Conservation (phyloP, 2,888 invertebrate genomes). For the Orthosia incerta region DNA sequence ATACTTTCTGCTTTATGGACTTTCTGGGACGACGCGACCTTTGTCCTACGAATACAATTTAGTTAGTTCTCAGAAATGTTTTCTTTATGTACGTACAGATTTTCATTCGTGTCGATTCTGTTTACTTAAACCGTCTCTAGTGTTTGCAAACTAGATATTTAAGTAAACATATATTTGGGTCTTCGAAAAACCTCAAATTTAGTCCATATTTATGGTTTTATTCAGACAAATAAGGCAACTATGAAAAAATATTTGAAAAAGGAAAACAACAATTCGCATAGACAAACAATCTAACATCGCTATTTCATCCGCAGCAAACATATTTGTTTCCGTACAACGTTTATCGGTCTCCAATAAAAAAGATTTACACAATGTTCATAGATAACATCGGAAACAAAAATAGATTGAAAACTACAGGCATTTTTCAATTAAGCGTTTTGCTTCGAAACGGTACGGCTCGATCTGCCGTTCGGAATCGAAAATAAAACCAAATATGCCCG, state of each 20-base stretch:
- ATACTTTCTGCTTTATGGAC: conserved; percentile 65
- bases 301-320: conserved; percentile 43
- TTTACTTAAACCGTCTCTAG: not conserved
- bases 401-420: conserved; percentile 63
- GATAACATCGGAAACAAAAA: conserved; percentile 63
- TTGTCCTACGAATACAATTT: conserved; percentile 61
- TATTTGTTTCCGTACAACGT: conserved; percentile 57
- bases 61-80: conserved; percentile 43
- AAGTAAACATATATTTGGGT: not conserved
- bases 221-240: not conserved
- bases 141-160: conserved; percentile 1
- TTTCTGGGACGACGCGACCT: conserved; percentile 58
- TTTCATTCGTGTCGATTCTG: conserved; percentile 34
- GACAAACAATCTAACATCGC: conserved; percentile 25
- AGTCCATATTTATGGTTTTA: not conserved
- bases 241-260: not conserved
- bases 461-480: conserved; percentile 56
- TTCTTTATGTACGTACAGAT: conserved; percentile 29
- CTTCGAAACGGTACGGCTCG: conserved; percentile 56
- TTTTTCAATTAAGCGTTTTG: conserved; percentile 69
- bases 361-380: conserved; percentile 62
- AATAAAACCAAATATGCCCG: conserved; percentile 79
- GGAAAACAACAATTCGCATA: not conserved
- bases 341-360: conserved; percentile 64
- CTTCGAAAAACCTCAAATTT: not conserved